Evolutionary conservation across 2,888 invertebrate genomes (phyloP), one percentile per base, ranked within the genome.

Genomic region (Gibbula magus): DNA sequence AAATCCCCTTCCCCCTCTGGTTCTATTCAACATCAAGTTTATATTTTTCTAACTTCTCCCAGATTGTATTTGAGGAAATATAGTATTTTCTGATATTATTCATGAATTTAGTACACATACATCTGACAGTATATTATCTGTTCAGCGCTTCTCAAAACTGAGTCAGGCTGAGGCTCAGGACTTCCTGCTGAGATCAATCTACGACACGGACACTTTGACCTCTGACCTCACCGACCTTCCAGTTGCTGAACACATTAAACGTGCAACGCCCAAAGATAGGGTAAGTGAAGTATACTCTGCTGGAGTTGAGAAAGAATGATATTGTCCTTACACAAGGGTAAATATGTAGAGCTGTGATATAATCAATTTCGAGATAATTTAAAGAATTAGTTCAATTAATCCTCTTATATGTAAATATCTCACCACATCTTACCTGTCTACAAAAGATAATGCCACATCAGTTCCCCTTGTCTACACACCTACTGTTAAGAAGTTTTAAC

Each of bases 151-250:
- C 66, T 82, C 80, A 8, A 35, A 73, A 7, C 67, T 78, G 29
- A 78, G 32, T 22, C 22, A 75, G 56, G 84, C 80, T 3, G 73
- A 79, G 22, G 86, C 87, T 2, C 78, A 70, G 13, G 82, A 86
- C 10, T 88, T 81, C 54, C 80, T 91, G 18, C 84, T 90, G 35
- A 83, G 83, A 77, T 87, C 89, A 18, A 88, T 91, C 35, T 90
- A 91, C 77, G 74, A 84, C 67, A 85, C 83, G 0, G 89, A 91
- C 66, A 61, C 66, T 20, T 75, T 89, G 29, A 80, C 86, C 0
- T 81, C 81, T 0, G 82, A 83, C 3, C 81, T 84, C 10, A 78
- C 35, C 45, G 56, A 79, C 13, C 78, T 75, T 8, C 77, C 86
- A 2, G 70, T 89, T 29, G 82, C 82, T 7, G 75, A 85, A 20